Conservation (phyloP, 2,888 invertebrate genomes). For the Dione juno region DNA sequence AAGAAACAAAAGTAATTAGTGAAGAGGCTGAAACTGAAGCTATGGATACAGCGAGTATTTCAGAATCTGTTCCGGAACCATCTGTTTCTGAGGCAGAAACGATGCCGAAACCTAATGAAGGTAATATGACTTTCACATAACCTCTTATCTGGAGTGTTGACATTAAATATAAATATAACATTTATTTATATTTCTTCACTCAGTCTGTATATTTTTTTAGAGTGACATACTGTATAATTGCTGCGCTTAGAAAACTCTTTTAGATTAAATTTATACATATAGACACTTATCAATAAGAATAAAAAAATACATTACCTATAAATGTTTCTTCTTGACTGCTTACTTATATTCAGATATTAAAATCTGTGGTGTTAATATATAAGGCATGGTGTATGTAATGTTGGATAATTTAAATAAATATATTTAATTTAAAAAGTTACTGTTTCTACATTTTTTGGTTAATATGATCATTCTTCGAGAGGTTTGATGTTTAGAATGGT, state of each 20-base stretch:
- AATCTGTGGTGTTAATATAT: no score
- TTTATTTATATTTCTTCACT: conserved; percentile 32
- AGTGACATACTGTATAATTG: not conserved
- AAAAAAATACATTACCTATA: no score
- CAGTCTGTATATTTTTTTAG: not conserved
- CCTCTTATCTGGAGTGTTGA: conserved; percentile 50
- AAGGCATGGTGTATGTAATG: no score
- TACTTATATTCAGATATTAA: no score
- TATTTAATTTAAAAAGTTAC: no score
- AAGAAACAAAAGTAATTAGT: conserved; percentile 62
- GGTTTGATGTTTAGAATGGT: no score
- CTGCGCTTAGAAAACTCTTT: not conserved
- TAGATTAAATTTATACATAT: no score
- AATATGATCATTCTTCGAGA: no score
- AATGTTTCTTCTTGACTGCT: no score
- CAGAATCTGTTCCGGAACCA: conserved; percentile 51
- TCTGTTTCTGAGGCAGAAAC: conserved; percentile 54
- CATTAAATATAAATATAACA: conserved; percentile 30
- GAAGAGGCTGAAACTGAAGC: conserved; percentile 55
- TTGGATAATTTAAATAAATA: no score
- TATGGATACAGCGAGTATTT: conserved; percentile 54
- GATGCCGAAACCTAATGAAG: conserved; percentile 46
- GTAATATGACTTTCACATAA: conserved; percentile 51
- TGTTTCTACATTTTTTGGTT: no score
- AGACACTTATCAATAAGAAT: not conserved